A percentile compares a stretch with the other conserved stretches of the same genome.
Conservation (phyloP, 2,888 invertebrate species). For the Anthrax anthrax region DNA sequence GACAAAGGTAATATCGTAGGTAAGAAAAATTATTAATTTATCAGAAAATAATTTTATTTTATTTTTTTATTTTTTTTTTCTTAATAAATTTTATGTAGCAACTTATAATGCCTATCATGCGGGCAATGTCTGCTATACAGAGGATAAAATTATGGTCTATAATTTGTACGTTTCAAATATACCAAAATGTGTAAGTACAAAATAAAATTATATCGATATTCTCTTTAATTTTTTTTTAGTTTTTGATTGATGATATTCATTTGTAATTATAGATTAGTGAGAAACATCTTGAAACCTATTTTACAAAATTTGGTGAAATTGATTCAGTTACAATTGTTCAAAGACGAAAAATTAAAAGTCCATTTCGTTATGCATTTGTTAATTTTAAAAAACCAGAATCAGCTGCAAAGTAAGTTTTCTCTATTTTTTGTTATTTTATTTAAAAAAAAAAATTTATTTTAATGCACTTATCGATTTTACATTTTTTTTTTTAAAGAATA, state of each 20-base stretch:
- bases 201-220: no score
- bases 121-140: conserved; percentile 3
- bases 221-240: no score
- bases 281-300: neutral
- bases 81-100: no score
- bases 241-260: no score
- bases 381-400: conserved; percentile 5
- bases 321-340: conserved; percentile 1
- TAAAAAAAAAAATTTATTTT: no score
- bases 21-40: no score
- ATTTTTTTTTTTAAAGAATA: no score
- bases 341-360: neutral
- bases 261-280: neutral
- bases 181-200: conserved; percentile 1
- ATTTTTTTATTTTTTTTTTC: no score
- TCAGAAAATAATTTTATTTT: no score
- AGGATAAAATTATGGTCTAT: conserved; percentile 8
- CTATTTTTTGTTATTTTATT: neutral
- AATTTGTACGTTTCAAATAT: conserved; percentile 7
- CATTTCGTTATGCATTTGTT: conserved; percentile 5
- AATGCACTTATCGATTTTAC: neutral
- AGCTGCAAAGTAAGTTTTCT: conserved; percentile 5
- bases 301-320: conserved; percentile 4
- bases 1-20: no score
- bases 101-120: neutral